Percentiles rank a stretch among this genome's conserved stretches.
Conservation (phyloP, 2,888 invertebrate species). For the Unio delphinus region DNA sequence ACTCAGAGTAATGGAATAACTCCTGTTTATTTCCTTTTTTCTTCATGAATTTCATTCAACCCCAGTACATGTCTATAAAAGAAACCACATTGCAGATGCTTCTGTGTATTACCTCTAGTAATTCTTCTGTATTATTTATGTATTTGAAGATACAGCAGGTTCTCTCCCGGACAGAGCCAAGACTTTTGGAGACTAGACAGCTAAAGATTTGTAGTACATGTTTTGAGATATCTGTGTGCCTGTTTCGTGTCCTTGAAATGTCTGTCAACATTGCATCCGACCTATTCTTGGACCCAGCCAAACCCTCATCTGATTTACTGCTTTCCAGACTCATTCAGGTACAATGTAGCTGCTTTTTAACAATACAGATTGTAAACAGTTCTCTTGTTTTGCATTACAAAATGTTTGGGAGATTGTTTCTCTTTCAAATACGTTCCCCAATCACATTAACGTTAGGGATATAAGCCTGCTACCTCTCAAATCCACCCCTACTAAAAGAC, state of each 20-base stretch:
- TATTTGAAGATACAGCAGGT: conserved; percentile 77
- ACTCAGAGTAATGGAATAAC: no score
- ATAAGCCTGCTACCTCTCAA: no score
- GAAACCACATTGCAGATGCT: no score
- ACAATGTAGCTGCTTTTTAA: conserved; percentile 4
- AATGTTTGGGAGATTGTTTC: no score
- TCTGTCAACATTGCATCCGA: conserved; percentile 78
- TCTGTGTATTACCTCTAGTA: neutral
- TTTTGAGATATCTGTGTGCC: conserved; percentile 84
- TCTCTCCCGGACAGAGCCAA: conserved; percentile 75
- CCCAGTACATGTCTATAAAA: no score
- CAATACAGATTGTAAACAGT: no score
- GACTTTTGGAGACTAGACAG: conserved; percentile 82
- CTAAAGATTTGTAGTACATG: conserved; percentile 87
- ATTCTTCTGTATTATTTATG: neutral
- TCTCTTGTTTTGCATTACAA: no score
- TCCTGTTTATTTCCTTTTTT: no score
- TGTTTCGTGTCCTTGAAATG: conserved; percentile 87
- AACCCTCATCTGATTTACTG: conserved; percentile 81
- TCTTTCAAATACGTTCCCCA: no score
- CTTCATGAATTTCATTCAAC: no score
- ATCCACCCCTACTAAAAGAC: no score
- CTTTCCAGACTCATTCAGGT: conserved; percentile 81
- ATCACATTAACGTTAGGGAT: no score
- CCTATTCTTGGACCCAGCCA: conserved; percentile 78